Evolutionary conservation across 37 sponge, comb jelly and placozoan species (phyloP), one percentile per base, ranked within the genome.

Genomic region (Oscarella lobularis): DNA sequence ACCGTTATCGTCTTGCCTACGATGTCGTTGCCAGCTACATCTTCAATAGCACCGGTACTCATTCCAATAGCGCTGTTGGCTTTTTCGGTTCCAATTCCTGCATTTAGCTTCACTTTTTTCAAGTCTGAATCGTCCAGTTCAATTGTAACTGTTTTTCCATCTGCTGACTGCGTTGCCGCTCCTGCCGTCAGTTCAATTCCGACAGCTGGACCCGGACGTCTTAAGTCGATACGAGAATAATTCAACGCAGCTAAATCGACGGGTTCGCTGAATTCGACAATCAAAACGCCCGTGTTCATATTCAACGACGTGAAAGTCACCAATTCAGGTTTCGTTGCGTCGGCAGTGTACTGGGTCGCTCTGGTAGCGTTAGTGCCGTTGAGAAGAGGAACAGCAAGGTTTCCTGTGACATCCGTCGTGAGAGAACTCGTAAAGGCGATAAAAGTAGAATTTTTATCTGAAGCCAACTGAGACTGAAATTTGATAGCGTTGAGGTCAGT

Each of bases 201-300:
- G 9, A 27, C 60, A 48, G 60, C 60, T 27, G 60, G 20, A 9
- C 9, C 14, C 60, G 60, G 20, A 20, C 60, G 9, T 48, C 60
- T 48, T 9, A 48, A 27, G 14, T 48, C 60, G 20, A 48, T 48
- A 9, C 9, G 20, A 48, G 14, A 27, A 48, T 27, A 48, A 20
- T 48, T 48, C 14, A 48, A 9, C 14, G 60, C 20, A 27, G 60
- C 60, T 48, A 68, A 29, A 14, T 68, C 31, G 31, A 68, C 31
- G 71, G 95, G 95, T 41, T 94, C 95, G 80, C 35, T 77, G 78
- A 94, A 94, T 1, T 73, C 20, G 3, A 94, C 34, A 3, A n/a
- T 35, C 55, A 94, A 68, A 29, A 20, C 20, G 3, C 90, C 90
- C 38, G 69, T 72, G 70, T 94, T 76, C 95, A 94, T 89, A 74